Percentiles rank a stretch among this genome's conserved stretches.
phyloP scores from a whole-genome alignment of 2,113 vertebrate species.

The Mionectes macconnelli region DNA sequence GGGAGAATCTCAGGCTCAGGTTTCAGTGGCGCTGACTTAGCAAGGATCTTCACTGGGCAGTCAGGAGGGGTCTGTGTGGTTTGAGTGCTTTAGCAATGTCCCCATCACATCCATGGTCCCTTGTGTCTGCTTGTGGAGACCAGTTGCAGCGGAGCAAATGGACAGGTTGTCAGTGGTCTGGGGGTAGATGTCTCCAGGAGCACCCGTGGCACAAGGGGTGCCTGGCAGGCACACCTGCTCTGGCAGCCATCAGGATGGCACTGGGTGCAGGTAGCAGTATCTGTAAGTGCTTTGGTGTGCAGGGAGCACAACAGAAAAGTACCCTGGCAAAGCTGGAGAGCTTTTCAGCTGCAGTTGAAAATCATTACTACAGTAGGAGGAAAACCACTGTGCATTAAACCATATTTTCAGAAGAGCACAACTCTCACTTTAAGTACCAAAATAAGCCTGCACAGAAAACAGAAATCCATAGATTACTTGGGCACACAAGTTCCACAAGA shows the following conservation, averaged over 20 bases:
- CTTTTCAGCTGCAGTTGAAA: not conserved
- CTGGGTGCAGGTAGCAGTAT: not conserved
- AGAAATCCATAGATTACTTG: not conserved
- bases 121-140: accelerated
- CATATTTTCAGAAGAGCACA: not conserved
- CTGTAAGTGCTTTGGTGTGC: no score
- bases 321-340: not conserved
- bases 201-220: not conserved
- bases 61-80: not conserved
- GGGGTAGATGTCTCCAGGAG: not conserved
- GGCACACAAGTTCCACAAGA: not conserved
- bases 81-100: not conserved
- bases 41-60: not conserved
- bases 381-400: not conserved
- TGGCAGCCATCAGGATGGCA: not conserved
- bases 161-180: not conserved
- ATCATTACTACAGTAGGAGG: not conserved
- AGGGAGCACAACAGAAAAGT: not conserved
- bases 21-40: not conserved
- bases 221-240: not conserved
- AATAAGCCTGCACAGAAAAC: not conserved
- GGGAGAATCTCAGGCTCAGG: not conserved
- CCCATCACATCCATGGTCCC: accelerated
- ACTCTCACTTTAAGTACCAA: not conserved
- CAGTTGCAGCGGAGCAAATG: not conserved